Evolutionary conservation across 2,888 invertebrate genomes (phyloP), one percentile per base, ranked within the genome.

Genomic region (Zele albiditarsus): DNA sequence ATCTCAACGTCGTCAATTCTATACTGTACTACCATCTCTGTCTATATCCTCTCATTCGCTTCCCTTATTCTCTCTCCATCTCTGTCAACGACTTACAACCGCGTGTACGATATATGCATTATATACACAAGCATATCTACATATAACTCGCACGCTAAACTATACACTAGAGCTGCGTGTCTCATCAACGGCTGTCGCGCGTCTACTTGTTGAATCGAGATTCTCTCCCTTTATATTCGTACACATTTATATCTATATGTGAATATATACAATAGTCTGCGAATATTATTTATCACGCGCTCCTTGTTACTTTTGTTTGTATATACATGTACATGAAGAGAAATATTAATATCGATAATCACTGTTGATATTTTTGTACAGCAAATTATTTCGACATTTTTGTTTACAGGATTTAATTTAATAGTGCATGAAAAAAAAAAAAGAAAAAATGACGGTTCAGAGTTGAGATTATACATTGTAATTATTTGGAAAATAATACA

Each of bases 161-260:
- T 53, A 20, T 53, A 53, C 53, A 20, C n/a, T 8, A 46, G 8
- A 33, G 66, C n/a, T 66, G 31, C 16, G 53, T 28, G 71, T 84
- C 85, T 85, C 85, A 84, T 85, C 85, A 84, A 80, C 85, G 83
- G 83, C 84, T 86, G 84, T 82, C 84, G 83, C 82, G 75, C 20
- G 53, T 84, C 81, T 82, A 85, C 85, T 84, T 85, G 85, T 85
- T 85, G 84, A 85, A 84, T 85, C 76, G 73, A 76, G 73, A 78
- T 77, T 63, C 66, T 49, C 74, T 74, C 70, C n/a, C n/a, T 53
- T 58, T 49, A 63, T 69, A 74, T 71, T 67, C 46, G 46, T 71
- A 28, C 8, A 28, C n/a, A 33, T 65, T 58, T 63, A 60, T 20
- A 62, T 57, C 70, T 62, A 67, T 31, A 62, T 58, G n/a, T 3